Percentiles rank a stretch among this genome's conserved stretches.
These are phyloP conservation scores for Metalampra italica DNA, from an alignment of 2,888 invertebrate genomes.

Conservation along the genomic window DNA sequence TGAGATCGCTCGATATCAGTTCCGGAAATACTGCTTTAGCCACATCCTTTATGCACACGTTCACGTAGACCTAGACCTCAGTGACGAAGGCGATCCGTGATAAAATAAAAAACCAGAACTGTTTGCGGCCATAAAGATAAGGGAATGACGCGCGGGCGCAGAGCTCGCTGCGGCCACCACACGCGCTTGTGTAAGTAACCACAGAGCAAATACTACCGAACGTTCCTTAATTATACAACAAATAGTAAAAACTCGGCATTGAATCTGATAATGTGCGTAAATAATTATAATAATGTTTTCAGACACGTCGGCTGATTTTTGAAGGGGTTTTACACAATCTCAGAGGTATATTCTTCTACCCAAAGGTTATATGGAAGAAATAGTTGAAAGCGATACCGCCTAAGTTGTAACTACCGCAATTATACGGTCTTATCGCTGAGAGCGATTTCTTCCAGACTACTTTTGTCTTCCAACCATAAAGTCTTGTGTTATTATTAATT, in stretches of 20 bases:
- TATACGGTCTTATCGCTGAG: too few species aligned
- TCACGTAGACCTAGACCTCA: constrained; percentile 49
- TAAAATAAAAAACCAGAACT: constrained; percentile 60
- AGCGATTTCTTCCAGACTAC: too few species aligned
- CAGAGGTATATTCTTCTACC: too few species aligned
- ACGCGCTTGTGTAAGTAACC: constrained; percentile 46
- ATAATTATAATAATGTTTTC: constrained; percentile 11
- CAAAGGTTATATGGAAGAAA: too few species aligned
- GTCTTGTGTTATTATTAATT: too few species aligned
- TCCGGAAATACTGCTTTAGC: too few species aligned
- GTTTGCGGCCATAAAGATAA: constrained; percentile 73
- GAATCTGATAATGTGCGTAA: constrained; percentile 46
- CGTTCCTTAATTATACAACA: constrained; percentile 53
- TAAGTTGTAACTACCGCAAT: too few species aligned
- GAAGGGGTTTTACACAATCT: too few species aligned
- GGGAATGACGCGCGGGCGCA: constrained; percentile 45
- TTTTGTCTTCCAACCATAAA: too few species aligned
- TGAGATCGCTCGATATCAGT: too few species aligned
- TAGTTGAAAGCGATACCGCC: too few species aligned
- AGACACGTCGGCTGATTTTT: constrained; percentile 5
- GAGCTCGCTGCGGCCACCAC: constrained; percentile 46
- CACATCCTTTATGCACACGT: constrained; percentile 1
- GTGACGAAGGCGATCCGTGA: constrained; percentile 59
- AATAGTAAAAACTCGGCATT: constrained; percentile 60
- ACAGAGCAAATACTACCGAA: constrained; percentile 49